Base-by-base conservation (phyloP, 2,888 invertebrate genomes). In the Cremastinae sp. region DNA sequence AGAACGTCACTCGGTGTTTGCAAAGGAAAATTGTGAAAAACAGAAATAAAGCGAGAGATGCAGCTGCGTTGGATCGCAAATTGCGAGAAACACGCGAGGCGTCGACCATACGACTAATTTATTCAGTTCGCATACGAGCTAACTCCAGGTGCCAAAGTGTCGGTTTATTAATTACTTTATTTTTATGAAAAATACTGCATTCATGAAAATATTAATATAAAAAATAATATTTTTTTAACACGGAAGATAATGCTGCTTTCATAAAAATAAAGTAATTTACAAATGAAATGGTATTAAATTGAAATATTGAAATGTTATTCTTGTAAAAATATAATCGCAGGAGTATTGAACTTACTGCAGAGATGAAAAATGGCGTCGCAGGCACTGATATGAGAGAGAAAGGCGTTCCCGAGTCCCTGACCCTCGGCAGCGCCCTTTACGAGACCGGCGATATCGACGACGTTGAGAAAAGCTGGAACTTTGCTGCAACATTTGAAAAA, bases 401-500 rank as follows among this genome's bases (percentile, higher is more conserved):
- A 99, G 77, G 98, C 98, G 90, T 99, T 99, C 85, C 99, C 99
- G 69, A 99, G 92, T 0, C 99, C 98, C 90, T 98, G 97, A 0
- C 99, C 99, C 89, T 99, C 98, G 2, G 98, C 96, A 1, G 99
- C 99, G 34, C 99, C 99, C 87, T 98, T 97, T 41, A 99, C 99
- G 80, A 99, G 91, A 8, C 99, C 99, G 66, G 99, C 99, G 84
- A 99, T 99, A 90, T 99, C 99, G 34, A 98, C 97, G 36, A 99
- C 96, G 90, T 98, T 99, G 79, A 99, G 91, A 90, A 96, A 99
- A 0, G 99, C 99, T 10, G 99, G 98, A 38, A 99, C 99, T 92
- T 98, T 98, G 90, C 98, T 98, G 90, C n/a, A 92, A 92, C 18
- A 5, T 28, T 5, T 5, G 2, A 28, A 14, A 10, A 22, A 22